These are phyloP conservation scores for Dasyprocta punctata DNA, from an alignment of 2,113 vertebrate species.

Conservation along the genomic window DNA sequence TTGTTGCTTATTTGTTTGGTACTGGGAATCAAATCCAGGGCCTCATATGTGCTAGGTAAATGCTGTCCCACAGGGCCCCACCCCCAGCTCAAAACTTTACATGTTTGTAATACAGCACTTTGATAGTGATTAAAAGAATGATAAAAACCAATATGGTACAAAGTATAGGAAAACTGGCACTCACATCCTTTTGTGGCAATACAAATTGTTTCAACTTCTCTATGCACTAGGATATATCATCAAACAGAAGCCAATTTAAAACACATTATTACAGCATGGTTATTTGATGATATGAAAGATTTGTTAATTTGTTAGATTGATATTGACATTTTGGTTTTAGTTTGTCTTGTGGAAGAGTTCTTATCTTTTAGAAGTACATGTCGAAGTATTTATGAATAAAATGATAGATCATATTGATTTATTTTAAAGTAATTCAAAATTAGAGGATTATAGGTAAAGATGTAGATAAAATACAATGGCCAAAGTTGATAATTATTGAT, in stretches of 20 bases:
- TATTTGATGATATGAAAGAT: neutral
- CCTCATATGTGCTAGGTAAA: neutral
- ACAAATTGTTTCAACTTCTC: neutral
- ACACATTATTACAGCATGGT: neutral
- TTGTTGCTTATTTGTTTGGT: no score
- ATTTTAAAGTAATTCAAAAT: slow-evolving; percentile 11
- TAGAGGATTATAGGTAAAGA: neutral
- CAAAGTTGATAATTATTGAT: neutral
- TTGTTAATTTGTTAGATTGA: slow-evolving; percentile 8
- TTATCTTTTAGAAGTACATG: neutral
- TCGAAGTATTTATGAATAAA: neutral
- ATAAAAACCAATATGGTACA: neutral
- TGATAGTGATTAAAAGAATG: neutral
- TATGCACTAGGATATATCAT: neutral
- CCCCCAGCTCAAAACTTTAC: neutral
- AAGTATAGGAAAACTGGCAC: neutral
- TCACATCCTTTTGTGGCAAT: neutral
- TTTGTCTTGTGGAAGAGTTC: neutral
- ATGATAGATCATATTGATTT: neutral
- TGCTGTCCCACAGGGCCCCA: neutral
- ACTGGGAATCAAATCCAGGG: no score
- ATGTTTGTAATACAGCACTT: neutral
- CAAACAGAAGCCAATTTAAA: neutral
- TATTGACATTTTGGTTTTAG: neutral
- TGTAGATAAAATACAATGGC: neutral